Percentiles rank a stretch among this genome's conserved stretches.
These are phyloP conservation scores for Chloroceryle aenea DNA, from an alignment of 2,113 vertebrate genomes.

Conservation along the genomic window DNA sequence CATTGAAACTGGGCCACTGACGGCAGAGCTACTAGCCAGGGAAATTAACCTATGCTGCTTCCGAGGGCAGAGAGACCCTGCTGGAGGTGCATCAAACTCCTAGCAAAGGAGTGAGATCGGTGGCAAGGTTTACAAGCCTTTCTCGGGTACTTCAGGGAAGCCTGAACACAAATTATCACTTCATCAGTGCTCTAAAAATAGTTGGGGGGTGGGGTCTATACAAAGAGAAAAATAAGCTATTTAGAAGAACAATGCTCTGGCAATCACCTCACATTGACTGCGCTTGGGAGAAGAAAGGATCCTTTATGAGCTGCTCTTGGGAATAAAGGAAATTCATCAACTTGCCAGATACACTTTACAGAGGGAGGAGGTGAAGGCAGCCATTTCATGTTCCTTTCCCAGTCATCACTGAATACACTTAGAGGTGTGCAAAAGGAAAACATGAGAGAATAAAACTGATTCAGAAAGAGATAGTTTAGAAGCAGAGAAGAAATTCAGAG, in stretches of 20 bases:
- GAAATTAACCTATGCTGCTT: not conserved
- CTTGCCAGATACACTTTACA: not conserved
- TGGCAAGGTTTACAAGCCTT: not conserved
- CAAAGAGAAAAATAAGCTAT: not conserved
- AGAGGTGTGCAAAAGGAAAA: rapidly evolving
- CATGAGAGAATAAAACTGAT: not conserved
- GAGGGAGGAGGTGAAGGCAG: not conserved
- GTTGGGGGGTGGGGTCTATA: not conserved
- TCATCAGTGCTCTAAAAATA: constrained; percentile 20
- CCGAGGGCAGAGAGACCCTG: not conserved
- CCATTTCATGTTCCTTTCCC: not conserved
- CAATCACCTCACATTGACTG: not conserved
- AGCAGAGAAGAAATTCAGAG: not conserved
- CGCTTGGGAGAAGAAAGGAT: not conserved
- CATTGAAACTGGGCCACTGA: not conserved
- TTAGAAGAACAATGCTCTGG: constrained; percentile 31
- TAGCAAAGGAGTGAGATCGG: not conserved
- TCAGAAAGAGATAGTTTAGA: not conserved
- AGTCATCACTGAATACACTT: not conserved
- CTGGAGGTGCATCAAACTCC: not conserved
- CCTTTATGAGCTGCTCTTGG: not conserved
- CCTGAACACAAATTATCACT: not conserved
- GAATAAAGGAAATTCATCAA: constrained; percentile 38
- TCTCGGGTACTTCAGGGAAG: not conserved
- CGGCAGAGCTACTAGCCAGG: not conserved